Evolutionary conservation across 30 jellyfish, hydroid and myxozoan genomes (phyloP).

Genomic region (Chrysaora quinquecirrha): DNA sequence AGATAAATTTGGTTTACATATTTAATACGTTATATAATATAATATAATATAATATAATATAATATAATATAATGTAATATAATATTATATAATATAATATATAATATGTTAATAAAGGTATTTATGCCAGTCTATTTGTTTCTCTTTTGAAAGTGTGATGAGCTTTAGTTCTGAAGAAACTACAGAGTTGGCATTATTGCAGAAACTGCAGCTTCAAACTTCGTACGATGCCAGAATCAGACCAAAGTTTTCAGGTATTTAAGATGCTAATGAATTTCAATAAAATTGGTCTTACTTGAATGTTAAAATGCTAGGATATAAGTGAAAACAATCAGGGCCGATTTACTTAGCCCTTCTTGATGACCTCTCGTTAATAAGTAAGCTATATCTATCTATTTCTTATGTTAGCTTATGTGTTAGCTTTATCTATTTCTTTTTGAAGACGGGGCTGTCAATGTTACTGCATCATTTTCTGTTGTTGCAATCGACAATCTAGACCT

Average conservation of each 20-base stretch:
- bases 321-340: neutral
- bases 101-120: too few species aligned
- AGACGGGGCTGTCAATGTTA: conserved; percentile 60
- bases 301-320: neutral
- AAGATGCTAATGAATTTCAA: neutral
- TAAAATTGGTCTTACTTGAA: neutral
- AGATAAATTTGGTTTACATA: too few species aligned
- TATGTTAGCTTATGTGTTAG: too few species aligned
- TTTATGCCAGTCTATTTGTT: too few species aligned
- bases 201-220: neutral
- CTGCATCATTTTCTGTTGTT: conserved; percentile 46
- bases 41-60: too few species aligned
- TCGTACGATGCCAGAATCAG: conserved; percentile 6
- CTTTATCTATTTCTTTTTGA: too few species aligned
- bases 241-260: conserved; percentile 20
- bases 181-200: neutral
- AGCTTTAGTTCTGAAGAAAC: neutral
- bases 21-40: too few species aligned
- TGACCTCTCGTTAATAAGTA: too few species aligned
- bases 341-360: too few species aligned
- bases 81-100: too few species aligned
- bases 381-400: too few species aligned
- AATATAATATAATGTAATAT: too few species aligned
- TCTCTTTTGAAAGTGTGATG: neutral
- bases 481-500: conserved; percentile 82